These are phyloP conservation scores for Tachysurus vachellii DNA, from an alignment of 2,113 vertebrate genomes.

Conservation along the genomic window DNA sequence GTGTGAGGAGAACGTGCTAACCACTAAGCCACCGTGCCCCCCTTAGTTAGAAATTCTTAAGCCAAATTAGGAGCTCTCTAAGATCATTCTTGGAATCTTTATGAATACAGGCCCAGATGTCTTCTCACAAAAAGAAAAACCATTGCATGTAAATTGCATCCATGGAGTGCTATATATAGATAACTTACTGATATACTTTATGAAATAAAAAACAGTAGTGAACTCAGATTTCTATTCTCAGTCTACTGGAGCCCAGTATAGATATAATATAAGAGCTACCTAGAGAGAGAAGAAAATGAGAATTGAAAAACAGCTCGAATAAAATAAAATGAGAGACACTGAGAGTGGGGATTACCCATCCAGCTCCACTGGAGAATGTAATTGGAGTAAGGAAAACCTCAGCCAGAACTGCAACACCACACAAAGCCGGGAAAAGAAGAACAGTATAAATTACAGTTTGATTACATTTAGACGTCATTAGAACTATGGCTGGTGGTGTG, in stretches of 20 bases:
- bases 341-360: slow-evolving; percentile 66
- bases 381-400: slow-evolving; percentile 61
- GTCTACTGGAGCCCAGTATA: background rate
- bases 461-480: slow-evolving; percentile 42
- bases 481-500: slow-evolving; percentile 26
- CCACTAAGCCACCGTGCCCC: no score
- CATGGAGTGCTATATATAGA: background rate
- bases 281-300: slow-evolving; percentile 14
- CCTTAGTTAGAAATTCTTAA: no score
- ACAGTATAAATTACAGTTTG: slow-evolving; percentile 44
- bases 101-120: background rate
- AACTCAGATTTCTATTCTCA: background rate
- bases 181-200: background rate
- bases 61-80: no score
- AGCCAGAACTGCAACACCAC: slow-evolving; percentile 62
- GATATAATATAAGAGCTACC: slow-evolving; percentile 16
- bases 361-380: slow-evolving; percentile 72
- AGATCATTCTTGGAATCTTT: no score
- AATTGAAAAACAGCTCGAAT: slow-evolving; percentile 60
- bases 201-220: background rate
- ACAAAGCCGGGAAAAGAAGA: slow-evolving; percentile 48
- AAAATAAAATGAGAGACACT: slow-evolving; percentile 67
- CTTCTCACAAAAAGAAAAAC: background rate
- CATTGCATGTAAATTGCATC: background rate
- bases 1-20: no score